Base-by-base conservation (phyloP, 2,888 invertebrate species). In the Eucera pruinosa region DNA sequence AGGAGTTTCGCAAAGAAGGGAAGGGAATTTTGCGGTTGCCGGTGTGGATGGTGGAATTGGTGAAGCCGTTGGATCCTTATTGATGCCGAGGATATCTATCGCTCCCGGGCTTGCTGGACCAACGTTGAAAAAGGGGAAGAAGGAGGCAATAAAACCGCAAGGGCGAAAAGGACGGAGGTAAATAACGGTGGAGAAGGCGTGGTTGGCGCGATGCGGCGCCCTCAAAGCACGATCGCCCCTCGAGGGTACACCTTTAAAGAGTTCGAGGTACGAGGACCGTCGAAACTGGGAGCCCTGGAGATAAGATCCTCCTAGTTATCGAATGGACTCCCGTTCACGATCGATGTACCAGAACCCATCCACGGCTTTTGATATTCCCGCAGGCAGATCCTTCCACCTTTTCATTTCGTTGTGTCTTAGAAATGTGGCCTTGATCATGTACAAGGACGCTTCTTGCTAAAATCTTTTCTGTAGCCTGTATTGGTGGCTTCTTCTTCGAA, bases 301-400 rank as follows among this genome's bases (percentile, higher is more conserved):
- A 91, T 91, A 91, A 91, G 90, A 90, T 91, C 91, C 88, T 86
- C 82, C 91, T 91, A 89, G 91, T 91, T 91, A 91, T 91, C 91
- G 88, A 87, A 83, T 81, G 82, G 87, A 88, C 90, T 91, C 90
- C 90, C 70, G 86, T 86, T 85, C 84, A 83, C 81, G 77, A 87
- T 84, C 80, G 80, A 81, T 79, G 84, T 78, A 78, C 78, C 78
- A 65, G 65, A 78, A 76, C 83, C 83, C 83, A 72, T 83, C 76
- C 79, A 73, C 77, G 81, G 72, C 61, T 78, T 83, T 80, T 70
- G 82, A 77, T 58, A 68, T 75, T 64, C 85, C 84, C 83, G 65
- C 73, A 48, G 82, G 83, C 83, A 9, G 69, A 76, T 74, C 77
- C 77, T 48, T 76, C 81, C 60, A 74, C 66, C 79, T 70, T 65